Percentiles rank a stretch among this genome's conserved stretches.
These are phyloP conservation scores for Hyppa rectilinea DNA, from an alignment of 2,888 invertebrate species.

Conservation along the genomic window DNA sequence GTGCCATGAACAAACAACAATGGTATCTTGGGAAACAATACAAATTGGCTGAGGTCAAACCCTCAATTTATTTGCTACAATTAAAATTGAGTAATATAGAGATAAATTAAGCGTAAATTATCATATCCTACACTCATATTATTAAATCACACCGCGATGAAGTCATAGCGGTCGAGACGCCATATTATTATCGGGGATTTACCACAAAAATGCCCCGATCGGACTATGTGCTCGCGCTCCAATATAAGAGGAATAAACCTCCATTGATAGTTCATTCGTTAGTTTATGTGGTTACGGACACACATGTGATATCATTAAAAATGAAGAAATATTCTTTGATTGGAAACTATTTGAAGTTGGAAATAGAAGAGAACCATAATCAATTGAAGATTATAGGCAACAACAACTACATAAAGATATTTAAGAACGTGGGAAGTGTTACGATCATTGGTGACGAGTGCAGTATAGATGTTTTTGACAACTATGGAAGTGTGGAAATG, in stretches of 20 bases:
- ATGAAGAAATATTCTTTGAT: slow-evolving; percentile 73
- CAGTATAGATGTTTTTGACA: slow-evolving; percentile 69
- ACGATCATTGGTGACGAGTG: slow-evolving; percentile 72
- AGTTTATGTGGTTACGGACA: slow-evolving; percentile 39
- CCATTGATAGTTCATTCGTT: slow-evolving; percentile 50
- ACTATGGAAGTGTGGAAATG: slow-evolving; percentile 71
- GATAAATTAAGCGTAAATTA: slow-evolving; percentile 38
- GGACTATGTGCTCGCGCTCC: slow-evolving; percentile 14
- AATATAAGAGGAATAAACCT: slow-evolving; percentile 50
- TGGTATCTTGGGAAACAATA: slow-evolving; percentile 73
- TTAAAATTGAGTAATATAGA: slow-evolving; percentile 38
- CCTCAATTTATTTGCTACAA: slow-evolving; percentile 63
- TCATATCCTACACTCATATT: slow-evolving; percentile 33
- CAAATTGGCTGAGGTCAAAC: slow-evolving; percentile 68
- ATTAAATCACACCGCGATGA: slow-evolving; percentile 40
- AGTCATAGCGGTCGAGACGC: slow-evolving; percentile 32
- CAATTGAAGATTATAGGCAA: slow-evolving; percentile 73
- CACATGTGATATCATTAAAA: slow-evolving; percentile 30
- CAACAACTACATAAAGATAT: slow-evolving; percentile 73
- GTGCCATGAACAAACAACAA: slow-evolving; percentile 58
- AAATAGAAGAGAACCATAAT: slow-evolving; percentile 70
- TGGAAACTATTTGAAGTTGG: slow-evolving; percentile 74
- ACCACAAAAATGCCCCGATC: slow-evolving; percentile 49
- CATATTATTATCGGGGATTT: slow-evolving; percentile 64
- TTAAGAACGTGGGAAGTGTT: slow-evolving; percentile 72